phyloP scores from a whole-genome alignment of 35 echinoderm and acorn worm genomes.

The Apostichopus japonicus region DNA sequence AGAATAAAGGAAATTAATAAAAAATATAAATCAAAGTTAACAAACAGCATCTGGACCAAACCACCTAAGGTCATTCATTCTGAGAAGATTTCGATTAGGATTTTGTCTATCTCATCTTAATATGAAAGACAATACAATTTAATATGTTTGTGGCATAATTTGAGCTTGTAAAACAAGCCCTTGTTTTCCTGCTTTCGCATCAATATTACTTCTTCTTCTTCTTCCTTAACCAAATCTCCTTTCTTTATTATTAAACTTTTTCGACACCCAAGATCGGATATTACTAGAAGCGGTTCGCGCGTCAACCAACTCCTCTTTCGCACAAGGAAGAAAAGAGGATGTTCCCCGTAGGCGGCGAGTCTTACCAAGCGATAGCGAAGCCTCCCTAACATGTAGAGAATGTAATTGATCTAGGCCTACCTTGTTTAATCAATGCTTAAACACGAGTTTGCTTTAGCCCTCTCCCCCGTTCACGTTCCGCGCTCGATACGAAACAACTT shows the following conservation, averaged over 20 bases:
- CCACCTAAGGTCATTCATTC: not conserved
- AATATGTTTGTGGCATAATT: conserved; percentile 62
- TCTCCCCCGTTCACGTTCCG: conserved; percentile 28
- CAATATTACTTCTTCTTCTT: not conserved
- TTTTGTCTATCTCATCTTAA: not conserved
- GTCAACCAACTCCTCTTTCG: conserved; percentile 44
- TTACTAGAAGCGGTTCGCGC: conserved; percentile 24
- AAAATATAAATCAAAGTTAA: not conserved
- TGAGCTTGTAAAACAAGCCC: conserved; percentile 51
- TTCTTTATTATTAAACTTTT: conserved; percentile 21
- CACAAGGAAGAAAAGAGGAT: not conserved
- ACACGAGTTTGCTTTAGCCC: conserved; percentile 46
- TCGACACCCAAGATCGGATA: conserved; percentile 48
- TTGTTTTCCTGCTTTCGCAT: conserved; percentile 22
- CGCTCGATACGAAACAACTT: conserved; percentile 32
- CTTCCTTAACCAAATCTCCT: not conserved
- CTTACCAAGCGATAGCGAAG: conserved; percentile 45
- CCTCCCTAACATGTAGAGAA: conserved; percentile 40
- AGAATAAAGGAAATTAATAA: not conserved
- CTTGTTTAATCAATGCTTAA: conserved; percentile 63
- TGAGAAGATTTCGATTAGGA: not conserved
- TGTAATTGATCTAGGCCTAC: conserved; percentile 49
- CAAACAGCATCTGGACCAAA: conserved; percentile 8
- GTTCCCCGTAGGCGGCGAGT: conserved; percentile 37
- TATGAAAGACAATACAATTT: conserved; percentile 52